A percentile compares a stretch with the other conserved stretches of the same genome.
Conservation (phyloP, 2,888 invertebrate species). For the Stenodema calcarata region DNA sequence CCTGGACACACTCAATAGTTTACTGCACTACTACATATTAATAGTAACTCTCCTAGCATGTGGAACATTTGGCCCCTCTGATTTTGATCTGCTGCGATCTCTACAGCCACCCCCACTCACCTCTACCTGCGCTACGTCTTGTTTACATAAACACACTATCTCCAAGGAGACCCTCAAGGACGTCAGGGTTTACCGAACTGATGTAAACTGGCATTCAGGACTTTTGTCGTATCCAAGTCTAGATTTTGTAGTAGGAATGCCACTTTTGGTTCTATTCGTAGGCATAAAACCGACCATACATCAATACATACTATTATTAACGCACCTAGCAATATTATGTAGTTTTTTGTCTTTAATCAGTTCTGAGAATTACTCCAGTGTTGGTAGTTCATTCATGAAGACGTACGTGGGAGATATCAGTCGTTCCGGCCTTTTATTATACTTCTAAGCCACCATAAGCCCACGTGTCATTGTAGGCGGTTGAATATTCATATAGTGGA, state of each 20-base stretch:
- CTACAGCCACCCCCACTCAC: neutral
- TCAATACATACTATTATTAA: no score
- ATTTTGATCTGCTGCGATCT: neutral
- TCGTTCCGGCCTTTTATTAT: no score
- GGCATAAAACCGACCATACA: no score
- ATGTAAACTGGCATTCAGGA: neutral
- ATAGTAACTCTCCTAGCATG: neutral
- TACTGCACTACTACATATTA: no score
- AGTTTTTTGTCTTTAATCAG: no score
- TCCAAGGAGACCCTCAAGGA: neutral
- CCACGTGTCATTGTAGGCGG: neutral
- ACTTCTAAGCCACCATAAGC: neutral
- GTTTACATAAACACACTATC: slow-evolving; percentile 8
- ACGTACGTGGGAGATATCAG: no score
- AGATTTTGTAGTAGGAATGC: neutral
- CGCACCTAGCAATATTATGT: no score
- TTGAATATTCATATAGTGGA: neutral
- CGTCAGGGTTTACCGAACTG: neutral
- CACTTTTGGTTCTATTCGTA: neutral
- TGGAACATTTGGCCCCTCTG: neutral
- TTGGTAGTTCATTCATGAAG: no score
- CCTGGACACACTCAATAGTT: no score
- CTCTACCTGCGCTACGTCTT: neutral
- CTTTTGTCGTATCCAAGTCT: neutral
- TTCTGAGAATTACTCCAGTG: no score